Base-by-base conservation (phyloP, 2,888 invertebrate species). In the Drosophila birchii region DNA sequence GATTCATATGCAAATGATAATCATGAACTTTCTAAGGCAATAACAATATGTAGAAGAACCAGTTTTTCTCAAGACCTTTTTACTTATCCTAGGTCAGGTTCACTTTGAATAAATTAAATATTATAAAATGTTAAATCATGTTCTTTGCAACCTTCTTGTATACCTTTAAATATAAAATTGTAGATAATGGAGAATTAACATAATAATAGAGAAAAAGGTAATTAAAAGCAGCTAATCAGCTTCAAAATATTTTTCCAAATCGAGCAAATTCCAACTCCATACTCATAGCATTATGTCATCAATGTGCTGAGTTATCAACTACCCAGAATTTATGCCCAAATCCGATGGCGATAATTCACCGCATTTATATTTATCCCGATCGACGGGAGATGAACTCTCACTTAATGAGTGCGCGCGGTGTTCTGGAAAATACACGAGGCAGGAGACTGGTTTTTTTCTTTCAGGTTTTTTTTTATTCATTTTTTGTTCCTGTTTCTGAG, bases 401-500 rank as follows among this genome's bases (percentile, higher is more conserved):
- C 75, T 49, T 75, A 51, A 70, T 70, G 72, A 72, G 69, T 70
- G 44, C 55, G n/a, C 73, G 20, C 45, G 54, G 20, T 58, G 66
- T 67, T 74, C 57, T 66, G 57, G 38, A 58, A 54, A 81, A 78
- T 70, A 34, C 51, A 26, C 55, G 32, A 39, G 61, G 12, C 23
- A 26, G 14, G 23, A 16, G 18, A 44, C 64, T 59, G 45, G 61
- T 75, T 75, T 49, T 49, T 44, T 55, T 36, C 36, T 9, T 49
- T 39, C 39, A 14, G 23, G 16, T 49, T 39, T 43, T n/a, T 29
- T 36, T 39, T 44, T 69, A 83, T 84, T 78, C 16, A 34, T 41
- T 38, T 47, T 47, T 36, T 38, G 71, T 86, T 84, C 85, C 85
- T 78, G 80, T 69, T 80, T 4, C 26, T 45, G 36, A 23, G 55